Conservation (phyloP, 2,797 vertebrate species). For the Tapera naevia region DNA sequence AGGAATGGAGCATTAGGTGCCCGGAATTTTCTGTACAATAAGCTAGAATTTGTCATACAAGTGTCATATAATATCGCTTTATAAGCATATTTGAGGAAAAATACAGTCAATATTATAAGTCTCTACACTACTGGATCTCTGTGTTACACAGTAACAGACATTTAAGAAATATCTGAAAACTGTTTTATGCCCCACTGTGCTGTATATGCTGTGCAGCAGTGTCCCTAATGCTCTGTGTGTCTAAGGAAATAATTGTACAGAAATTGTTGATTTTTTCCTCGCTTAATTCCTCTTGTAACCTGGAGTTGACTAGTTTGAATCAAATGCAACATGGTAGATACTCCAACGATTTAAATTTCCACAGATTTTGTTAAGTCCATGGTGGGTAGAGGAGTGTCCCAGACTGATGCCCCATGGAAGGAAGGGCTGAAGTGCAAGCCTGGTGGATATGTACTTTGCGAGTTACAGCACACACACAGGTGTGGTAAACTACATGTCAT, state of each 20-base stretch:
- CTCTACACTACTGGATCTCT: neutral
- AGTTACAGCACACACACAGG: neutral
- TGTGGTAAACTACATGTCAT: rapidly evolving
- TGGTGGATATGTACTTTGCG: neutral
- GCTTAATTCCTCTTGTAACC: neutral
- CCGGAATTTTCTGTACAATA: neutral
- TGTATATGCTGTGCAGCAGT: rapidly evolving
- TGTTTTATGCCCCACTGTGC: neutral
- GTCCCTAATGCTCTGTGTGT: rapidly evolving
- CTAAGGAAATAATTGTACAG: neutral
- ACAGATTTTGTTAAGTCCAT: neutral
- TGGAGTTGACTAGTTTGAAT: neutral
- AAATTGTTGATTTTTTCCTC: neutral
- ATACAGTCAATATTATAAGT: neutral
- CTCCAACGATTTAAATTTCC: neutral
- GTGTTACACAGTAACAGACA: neutral
- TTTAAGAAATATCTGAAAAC: neutral
- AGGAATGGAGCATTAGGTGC: neutral
- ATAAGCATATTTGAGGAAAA: neutral
- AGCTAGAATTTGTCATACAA: neutral
- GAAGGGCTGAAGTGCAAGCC: neutral
- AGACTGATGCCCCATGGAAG: rapidly evolving
- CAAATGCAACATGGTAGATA: neutral
- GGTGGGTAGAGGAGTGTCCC: neutral
- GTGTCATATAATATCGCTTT: neutral